phyloP scores from a whole-genome alignment of 2,888 invertebrate species.

The Balanococcus diminutus region DNA sequence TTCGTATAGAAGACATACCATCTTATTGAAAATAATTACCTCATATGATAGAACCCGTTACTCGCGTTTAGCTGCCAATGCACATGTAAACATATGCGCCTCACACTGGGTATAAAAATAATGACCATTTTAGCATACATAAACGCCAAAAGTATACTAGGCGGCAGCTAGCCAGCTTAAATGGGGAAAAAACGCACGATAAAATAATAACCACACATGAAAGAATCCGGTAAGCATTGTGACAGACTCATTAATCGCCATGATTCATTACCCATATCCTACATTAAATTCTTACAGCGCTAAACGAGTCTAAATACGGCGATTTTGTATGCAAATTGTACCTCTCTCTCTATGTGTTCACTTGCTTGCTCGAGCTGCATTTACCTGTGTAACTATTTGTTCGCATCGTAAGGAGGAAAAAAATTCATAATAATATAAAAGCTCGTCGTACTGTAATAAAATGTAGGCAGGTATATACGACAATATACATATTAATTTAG shows the following conservation, averaged over 20 bases:
- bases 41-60: constrained; percentile 19
- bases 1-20: background rate
- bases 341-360: background rate
- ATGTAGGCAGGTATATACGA: background rate
- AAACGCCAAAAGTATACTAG: background rate
- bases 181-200: background rate
- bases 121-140: constrained; percentile 19
- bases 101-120: constrained; percentile 15
- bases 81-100: constrained; percentile 12
- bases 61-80: background rate
- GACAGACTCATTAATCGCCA: constrained; percentile 23
- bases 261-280: constrained; percentile 31
- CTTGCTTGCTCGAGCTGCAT: background rate
- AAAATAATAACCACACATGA: constrained; percentile 19
- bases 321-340: constrained; percentile 31
- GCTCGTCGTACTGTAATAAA: background rate
- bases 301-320: background rate
- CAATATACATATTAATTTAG: background rate
- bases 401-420: background rate
- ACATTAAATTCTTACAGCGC: background rate
- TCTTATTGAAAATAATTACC: background rate
- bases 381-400: background rate
- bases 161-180: background rate
- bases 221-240: constrained; percentile 17
- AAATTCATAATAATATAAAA: background rate